These are phyloP conservation scores for Steromphala cineraria DNA, from an alignment of 2,888 invertebrate genomes.

Conservation along the genomic window DNA sequence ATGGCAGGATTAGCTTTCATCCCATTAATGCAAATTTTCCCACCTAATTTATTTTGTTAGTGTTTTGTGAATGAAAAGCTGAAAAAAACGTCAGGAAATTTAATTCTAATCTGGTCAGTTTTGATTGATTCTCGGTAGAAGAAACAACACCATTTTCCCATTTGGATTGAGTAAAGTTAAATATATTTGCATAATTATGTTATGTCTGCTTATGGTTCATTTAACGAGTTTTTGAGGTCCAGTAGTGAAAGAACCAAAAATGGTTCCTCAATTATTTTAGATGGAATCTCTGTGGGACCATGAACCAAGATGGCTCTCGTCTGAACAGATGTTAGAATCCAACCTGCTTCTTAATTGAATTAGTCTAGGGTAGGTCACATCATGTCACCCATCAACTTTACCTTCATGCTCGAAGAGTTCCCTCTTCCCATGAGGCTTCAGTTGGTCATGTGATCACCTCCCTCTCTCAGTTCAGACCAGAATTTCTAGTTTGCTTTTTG, in stretches of 20 bases:
- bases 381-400: constrained; percentile 29
- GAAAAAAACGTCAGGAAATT: not conserved
- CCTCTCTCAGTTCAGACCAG: no score
- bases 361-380: constrained; percentile 30
- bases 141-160: not conserved
- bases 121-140: constrained; percentile 1
- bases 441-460: not conserved
- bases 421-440: constrained; percentile 1
- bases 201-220: constrained; percentile 2
- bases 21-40: constrained; percentile 13
- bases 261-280: no score
- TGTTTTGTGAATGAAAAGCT: not conserved
- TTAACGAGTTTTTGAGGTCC: constrained; percentile 11
- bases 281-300: no score
- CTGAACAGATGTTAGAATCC: constrained; percentile 21
- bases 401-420: constrained; percentile 22
- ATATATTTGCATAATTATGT: constrained; percentile 13
- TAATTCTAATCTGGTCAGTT: constrained; percentile 13
- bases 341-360: constrained; percentile 26
- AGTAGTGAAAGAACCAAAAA: not conserved
- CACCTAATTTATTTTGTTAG: constrained; percentile 18
- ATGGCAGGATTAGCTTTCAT: constrained; percentile 9
- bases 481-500: no score
- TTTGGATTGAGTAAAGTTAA: not conserved
- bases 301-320: no score